phyloP scores from a whole-genome alignment of 2,113 vertebrate genomes.

The Barnardius zonarius region DNA sequence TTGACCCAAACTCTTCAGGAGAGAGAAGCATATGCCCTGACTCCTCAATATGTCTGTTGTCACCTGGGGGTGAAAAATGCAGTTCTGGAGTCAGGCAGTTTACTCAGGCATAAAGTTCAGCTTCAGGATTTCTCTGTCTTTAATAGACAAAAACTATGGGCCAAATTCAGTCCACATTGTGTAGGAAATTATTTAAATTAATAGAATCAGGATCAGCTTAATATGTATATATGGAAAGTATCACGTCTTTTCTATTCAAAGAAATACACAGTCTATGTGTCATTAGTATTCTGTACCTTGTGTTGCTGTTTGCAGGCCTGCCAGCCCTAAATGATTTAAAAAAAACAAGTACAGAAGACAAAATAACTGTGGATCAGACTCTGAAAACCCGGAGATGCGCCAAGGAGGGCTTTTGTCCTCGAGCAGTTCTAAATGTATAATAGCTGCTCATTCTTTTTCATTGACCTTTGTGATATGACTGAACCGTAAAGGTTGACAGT shows the following conservation, averaged over 20 bases:
- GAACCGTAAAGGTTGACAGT: not conserved
- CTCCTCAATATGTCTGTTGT: not conserved
- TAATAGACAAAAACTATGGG: not conserved
- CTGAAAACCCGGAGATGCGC: not conserved
- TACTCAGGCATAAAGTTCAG: not conserved
- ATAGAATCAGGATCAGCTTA: not conserved
- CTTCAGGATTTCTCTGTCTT: not conserved
- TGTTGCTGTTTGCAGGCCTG: not conserved
- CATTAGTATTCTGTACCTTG: not conserved
- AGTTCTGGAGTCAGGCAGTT: not conserved
- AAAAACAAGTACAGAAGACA: not conserved
- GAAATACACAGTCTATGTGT: not conserved
- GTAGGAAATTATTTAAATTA: not conserved
- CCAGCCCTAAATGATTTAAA: not conserved
- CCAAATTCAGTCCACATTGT: not conserved
- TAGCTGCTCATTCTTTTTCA: not conserved
- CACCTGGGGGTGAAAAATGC: not conserved
- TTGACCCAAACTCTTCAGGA: not conserved
- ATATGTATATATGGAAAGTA: not conserved
- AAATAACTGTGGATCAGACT: not conserved
- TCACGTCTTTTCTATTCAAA: not conserved
- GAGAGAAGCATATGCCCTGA: not conserved
- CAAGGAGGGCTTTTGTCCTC: not conserved
- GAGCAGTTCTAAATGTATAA: not conserved
- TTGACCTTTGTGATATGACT: not conserved